phyloP scores from a whole-genome alignment of 1,140 invertebrate species.

The Scaptomyza graminum region DNA sequence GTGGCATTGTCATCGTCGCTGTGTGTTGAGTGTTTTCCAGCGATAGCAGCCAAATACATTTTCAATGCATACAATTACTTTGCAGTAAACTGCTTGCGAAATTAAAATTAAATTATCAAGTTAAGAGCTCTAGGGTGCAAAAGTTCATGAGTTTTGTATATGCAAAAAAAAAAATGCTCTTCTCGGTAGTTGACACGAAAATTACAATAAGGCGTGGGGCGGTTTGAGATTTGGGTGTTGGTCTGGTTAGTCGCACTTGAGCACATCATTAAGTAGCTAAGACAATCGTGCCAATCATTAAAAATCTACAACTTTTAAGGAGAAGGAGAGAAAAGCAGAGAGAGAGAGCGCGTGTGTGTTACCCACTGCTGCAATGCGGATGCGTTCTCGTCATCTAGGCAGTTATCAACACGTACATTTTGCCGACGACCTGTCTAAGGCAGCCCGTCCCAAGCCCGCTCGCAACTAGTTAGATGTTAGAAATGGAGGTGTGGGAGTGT shows the following conservation, averaged over 20 bases:
- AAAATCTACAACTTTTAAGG: slow-evolving; percentile 54
- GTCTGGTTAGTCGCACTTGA: slow-evolving; percentile 45
- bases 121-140: slow-evolving; percentile 25
- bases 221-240: neutral
- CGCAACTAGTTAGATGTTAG: slow-evolving; percentile 66
- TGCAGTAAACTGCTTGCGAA: slow-evolving; percentile 77
- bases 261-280: slow-evolving; percentile 79
- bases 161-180: slow-evolving; percentile 19
- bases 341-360: slow-evolving; percentile 56
- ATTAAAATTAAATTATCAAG: slow-evolving; percentile 79
- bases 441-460: slow-evolving; percentile 38
- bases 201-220: slow-evolving; percentile 42
- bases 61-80: slow-evolving; percentile 81
- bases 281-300: slow-evolving; percentile 82
- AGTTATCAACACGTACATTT: slow-evolving; percentile 67
- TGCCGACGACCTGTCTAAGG: slow-evolving; percentile 62
- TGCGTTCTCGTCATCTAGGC: slow-evolving; percentile 46
- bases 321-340: slow-evolving; percentile 1
- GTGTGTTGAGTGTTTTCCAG: slow-evolving; percentile 57
- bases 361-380: slow-evolving; percentile 73
- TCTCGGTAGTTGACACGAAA: slow-evolving; percentile 72
- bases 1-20: slow-evolving; percentile 30
- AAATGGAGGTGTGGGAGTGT: slow-evolving; percentile 18
- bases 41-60: slow-evolving; percentile 75
- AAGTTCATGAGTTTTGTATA: slow-evolving; percentile 74